Conservation (phyloP, 2,797 vertebrate species). For the Chrysocyon brachyurus region DNA sequence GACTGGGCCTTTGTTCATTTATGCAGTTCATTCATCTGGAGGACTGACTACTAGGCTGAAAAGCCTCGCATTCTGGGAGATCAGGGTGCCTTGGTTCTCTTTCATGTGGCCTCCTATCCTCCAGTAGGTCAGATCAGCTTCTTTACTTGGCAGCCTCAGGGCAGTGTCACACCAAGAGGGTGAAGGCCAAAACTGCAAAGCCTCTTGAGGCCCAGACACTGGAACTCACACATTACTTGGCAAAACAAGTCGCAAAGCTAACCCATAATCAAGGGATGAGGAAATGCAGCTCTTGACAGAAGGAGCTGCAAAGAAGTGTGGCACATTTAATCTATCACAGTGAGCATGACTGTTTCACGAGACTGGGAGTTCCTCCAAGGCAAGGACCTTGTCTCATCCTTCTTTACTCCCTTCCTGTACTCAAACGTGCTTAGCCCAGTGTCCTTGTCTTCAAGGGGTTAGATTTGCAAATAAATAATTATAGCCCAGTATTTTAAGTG, state of each 20-base stretch:
- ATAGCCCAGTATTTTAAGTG: constrained; percentile 13
- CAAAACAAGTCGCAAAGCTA: constrained; percentile 59
- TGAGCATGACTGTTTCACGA: constrained; percentile 38
- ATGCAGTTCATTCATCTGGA: constrained; percentile 16
- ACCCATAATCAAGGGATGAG: neutral
- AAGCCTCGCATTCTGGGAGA: constrained; percentile 9
- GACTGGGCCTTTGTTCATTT: neutral
- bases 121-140: neutral
- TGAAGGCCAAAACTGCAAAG: neutral
- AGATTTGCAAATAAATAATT: constrained; percentile 35
- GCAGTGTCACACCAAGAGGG: neutral
- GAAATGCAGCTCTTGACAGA: constrained; percentile 7
- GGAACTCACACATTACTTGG: neutral
- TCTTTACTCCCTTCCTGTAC: constrained; percentile 37
- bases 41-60: neutral
- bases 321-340: constrained; percentile 57
- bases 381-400: constrained; percentile 58
- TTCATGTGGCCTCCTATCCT: neutral
- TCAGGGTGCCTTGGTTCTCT: neutral
- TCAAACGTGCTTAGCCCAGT: neutral
- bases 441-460: constrained; percentile 42
- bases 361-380: constrained; percentile 66
- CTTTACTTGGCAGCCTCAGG: constrained; percentile 11
- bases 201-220: constrained; percentile 57
- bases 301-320: constrained; percentile 1